A percentile compares a stretch with the other conserved stretches of the same genome.
phyloP scores from a whole-genome alignment of 2,113 vertebrate species.

The Etheostoma cragini region DNA sequence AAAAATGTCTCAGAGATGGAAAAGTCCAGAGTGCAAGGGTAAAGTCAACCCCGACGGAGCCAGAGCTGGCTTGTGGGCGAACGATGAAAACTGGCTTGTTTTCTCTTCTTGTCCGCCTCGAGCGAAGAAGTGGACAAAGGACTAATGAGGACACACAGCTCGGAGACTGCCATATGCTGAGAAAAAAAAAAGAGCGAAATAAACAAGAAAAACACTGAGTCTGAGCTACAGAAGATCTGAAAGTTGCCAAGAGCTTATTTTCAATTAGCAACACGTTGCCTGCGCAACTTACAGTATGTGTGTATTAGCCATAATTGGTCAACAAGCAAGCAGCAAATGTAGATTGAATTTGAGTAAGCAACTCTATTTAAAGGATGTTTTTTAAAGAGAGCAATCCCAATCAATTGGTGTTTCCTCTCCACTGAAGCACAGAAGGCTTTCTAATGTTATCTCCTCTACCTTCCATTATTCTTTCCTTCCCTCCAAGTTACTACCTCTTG shows the following conservation, averaged over 20 bases:
- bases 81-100: constrained; percentile 31
- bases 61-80: background rate
- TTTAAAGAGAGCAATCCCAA: constrained; percentile 21
- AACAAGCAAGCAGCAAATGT: constrained; percentile 24
- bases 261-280: constrained; percentile 25
- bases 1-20: constrained; percentile 32
- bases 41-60: constrained; percentile 22
- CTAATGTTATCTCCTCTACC: constrained; percentile 29
- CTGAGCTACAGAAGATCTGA: constrained; percentile 10
- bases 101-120: constrained; percentile 43
- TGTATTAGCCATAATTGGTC: constrained; percentile 14
- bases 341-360: constrained; percentile 39
- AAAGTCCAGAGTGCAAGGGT: constrained; percentile 20
- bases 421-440: constrained; percentile 22
- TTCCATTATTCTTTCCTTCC: constrained; percentile 14
- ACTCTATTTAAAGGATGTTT: constrained; percentile 30
- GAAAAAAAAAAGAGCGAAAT: constrained; percentile 12
- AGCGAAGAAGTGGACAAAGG: constrained; percentile 46
- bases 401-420: constrained; percentile 9
- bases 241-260: constrained; percentile 19
- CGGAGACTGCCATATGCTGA: background rate
- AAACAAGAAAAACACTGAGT: constrained; percentile 16
- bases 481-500: constrained; percentile 23
- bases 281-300: constrained; percentile 17
- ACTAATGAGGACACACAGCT: constrained; percentile 58